Conservation (phyloP, 2,113 vertebrate genomes). For the Hypomesus transpacificus region DNA sequence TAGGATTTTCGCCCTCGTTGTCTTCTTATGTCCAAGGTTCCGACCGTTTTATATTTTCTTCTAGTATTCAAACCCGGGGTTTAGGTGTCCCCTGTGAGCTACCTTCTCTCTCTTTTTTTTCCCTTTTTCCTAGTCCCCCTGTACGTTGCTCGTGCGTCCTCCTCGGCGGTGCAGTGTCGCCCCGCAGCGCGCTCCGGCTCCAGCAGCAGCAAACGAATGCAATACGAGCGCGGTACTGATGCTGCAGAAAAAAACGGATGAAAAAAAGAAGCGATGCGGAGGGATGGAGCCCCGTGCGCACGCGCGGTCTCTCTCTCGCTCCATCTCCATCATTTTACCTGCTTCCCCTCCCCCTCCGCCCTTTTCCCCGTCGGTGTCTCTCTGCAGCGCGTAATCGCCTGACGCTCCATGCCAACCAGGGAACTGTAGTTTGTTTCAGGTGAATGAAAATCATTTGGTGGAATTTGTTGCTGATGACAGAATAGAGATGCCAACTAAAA, state of each 20-base stretch:
- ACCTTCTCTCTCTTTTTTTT: slow-evolving; percentile 21
- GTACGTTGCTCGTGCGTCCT: slow-evolving; percentile 44
- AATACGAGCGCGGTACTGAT: slow-evolving; percentile 60
- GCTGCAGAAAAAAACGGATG: slow-evolving; percentile 51
- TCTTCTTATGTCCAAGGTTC: slow-evolving; percentile 36
- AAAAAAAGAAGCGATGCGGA: slow-evolving; percentile 56
- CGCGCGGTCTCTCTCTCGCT: slow-evolving; percentile 33
- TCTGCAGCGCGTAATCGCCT: slow-evolving; percentile 31
- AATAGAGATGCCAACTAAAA: neutral
- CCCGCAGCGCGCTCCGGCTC: slow-evolving; percentile 53
- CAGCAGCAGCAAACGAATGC: slow-evolving; percentile 49
- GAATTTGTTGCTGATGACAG: neutral
- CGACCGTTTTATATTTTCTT: slow-evolving; percentile 28
- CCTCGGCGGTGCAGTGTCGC: slow-evolving; percentile 52
- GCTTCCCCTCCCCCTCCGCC: slow-evolving; percentile 26
- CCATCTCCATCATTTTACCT: slow-evolving; percentile 43
- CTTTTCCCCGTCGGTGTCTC: slow-evolving; percentile 19
- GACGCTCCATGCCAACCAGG: slow-evolving; percentile 20
- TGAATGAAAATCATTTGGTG: slow-evolving; percentile 19
- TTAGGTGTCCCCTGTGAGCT: slow-evolving; percentile 21
- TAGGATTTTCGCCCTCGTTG: slow-evolving; percentile 36
- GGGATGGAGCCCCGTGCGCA: slow-evolving; percentile 55
- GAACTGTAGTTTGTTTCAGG: slow-evolving; percentile 38
- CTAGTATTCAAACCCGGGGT: slow-evolving; percentile 16
- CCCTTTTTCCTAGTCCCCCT: slow-evolving; percentile 15